phyloP scores from a whole-genome alignment of 2,888 invertebrate genomes.

The Trissoscelio sp. region DNA sequence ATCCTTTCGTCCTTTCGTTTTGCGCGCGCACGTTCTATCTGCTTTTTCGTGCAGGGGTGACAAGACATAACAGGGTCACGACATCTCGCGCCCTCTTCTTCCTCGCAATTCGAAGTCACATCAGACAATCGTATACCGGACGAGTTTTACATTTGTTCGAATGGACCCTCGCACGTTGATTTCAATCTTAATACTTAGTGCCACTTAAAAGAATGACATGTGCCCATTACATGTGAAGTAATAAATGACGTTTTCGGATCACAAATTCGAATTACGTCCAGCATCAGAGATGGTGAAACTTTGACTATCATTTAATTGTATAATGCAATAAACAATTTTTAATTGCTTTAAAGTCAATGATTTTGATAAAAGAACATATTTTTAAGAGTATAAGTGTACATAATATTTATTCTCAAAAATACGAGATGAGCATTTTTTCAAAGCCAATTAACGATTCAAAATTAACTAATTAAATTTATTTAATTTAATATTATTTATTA shows the following conservation, averaged over 20 bases:
- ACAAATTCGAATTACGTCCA: conserved; percentile 37
- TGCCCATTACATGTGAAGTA: conserved; percentile 56
- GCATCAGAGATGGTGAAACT: conserved; percentile 33
- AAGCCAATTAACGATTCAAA: no score
- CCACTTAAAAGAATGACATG: conserved; percentile 64
- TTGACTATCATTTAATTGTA: conserved; percentile 19
- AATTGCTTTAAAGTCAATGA: no score
- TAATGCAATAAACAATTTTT: conserved; percentile 11
- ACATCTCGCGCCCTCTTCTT: conserved; percentile 31
- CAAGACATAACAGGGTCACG: conserved; percentile 71
- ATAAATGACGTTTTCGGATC: conserved; percentile 57
- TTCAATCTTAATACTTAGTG: conserved; percentile 65
- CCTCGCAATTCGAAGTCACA: conserved; percentile 39
- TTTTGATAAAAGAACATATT: no score
- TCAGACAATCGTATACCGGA: conserved; percentile 57
- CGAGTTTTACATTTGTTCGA: conserved; percentile 45
- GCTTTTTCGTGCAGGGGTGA: conserved; percentile 61
- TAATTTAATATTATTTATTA: no score
- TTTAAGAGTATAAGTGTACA: no score
- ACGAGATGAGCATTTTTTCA: no score
- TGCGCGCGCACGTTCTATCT: background rate
- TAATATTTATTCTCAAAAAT: no score
- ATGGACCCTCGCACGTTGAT: conserved; percentile 61
- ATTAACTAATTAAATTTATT: no score
- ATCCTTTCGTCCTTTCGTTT: conserved; percentile 9